Evolutionary conservation across 2,113 vertebrate species (phyloP), one percentile per base, ranked within the genome.

Genomic region (Syngnathus scovelli): DNA sequence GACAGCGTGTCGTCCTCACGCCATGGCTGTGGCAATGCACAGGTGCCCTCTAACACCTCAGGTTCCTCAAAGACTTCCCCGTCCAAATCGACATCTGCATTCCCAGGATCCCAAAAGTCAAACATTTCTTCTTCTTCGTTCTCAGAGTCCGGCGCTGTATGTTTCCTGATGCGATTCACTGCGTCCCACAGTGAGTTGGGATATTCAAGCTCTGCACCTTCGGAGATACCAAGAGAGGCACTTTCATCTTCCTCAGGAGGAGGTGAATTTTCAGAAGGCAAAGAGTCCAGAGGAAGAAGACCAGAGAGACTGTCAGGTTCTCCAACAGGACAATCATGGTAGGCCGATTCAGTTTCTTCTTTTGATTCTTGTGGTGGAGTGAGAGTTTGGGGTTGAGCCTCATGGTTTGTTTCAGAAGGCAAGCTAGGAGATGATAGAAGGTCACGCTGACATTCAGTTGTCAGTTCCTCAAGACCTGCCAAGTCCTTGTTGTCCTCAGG

Each of bases 61-160:
- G 64, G 58, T 19, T 56, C 65, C 27, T 54, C 49, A 21, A 51
- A 39, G 23, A 54, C 21, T n/a, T 38, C 48, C 52, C 11, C 7
- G 1, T 58, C 37, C 1, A 59, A 23, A 4, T 6, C 10, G 44
- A 18, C 39, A 77, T 71, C 21, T 72, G 64, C 12, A 37, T 54
- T 8, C n/a, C 87, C 84, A 69, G 67, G 78, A 70, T 88, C 89
- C 86, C 83, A 88, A 37, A 61, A 8, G 55, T 91, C 90, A 2
- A 49, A 55, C 3, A 67, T 54, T 18, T 89, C 90, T 19, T 93
- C 93, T 38, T 94, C 94, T 39, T 98, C 95, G 0, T 90, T 94
- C 78, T 97, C 95, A 0, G 96, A 97, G 78, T 96, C 94, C 0
- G 95, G 95, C 0, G 96, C 95, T 0, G 95, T 97, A 86, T 96